Evolutionary conservation across 2,888 invertebrate species (phyloP).

Genomic region (Asteroscopus sphinx): DNA sequence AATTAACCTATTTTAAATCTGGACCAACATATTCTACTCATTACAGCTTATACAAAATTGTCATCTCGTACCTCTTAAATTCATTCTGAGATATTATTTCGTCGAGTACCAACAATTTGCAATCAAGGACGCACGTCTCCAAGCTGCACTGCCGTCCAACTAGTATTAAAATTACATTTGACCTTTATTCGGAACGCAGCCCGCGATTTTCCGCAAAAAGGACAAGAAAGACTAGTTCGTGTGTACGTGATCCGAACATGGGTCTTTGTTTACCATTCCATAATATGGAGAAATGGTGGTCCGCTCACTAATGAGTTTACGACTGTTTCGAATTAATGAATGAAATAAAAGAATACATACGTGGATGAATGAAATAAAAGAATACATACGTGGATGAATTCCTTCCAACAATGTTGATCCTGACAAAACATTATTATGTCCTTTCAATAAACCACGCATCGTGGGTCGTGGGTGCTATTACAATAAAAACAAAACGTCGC

Average conservation of each 20-base stretch:
- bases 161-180: constrained; percentile 45
- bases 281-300: constrained; percentile 2
- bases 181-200: constrained; percentile 54
- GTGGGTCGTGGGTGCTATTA: too few relatives aligned
- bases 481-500: too few relatives aligned
- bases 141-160: constrained; percentile 17
- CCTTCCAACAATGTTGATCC: too few relatives aligned
- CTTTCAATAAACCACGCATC: too few relatives aligned
- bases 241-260: constrained; percentile 24
- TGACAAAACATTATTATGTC: too few relatives aligned
- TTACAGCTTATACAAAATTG: background rate
- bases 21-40: background rate
- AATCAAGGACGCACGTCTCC: constrained; percentile 31
- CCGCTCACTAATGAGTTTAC: background rate
- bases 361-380: background rate
- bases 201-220: constrained; percentile 27
- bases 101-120: background rate
- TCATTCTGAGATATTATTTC: constrained; percentile 6
- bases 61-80: background rate
- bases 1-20: background rate
- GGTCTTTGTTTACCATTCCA: constrained; percentile 9
- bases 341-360: background rate
- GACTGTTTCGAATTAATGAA: background rate
- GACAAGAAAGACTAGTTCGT: constrained; percentile 15
- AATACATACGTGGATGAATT: background rate